Evolutionary conservation across 1,140 invertebrate species (phyloP), one percentile per base, ranked within the genome.

Genomic region (Drosophila ohnishii): DNA sequence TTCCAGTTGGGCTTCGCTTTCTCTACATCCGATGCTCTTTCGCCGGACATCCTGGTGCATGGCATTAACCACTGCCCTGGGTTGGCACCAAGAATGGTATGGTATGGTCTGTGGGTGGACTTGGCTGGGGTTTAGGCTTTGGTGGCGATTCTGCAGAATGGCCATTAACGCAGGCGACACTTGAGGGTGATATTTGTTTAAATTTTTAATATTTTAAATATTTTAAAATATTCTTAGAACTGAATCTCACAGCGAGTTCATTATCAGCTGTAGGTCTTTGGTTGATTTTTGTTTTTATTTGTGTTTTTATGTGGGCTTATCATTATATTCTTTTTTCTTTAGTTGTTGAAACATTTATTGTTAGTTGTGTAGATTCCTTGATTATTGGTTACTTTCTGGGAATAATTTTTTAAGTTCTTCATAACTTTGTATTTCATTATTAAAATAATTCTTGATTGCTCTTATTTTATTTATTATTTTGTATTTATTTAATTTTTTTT

Each of bases 41-140:
- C 28, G 51, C 69, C 71, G 56, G 59, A 59, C 89, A 90, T 90
- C 73, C 65, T 90, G 82, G 62, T 90, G 89, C 89, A 90, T 90
- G 79, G 85, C 85, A 85, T 86, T 40, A 35, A 58, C 28, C n/a
- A 19, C 40, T 45, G 69, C 53, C 69, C 67, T 65, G 35, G 62
- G 5, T 19, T 63, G 74, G 58, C 48, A 30, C 74, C 57, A 63
- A 28, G 22, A n/a, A 0, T 28, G 71, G 39, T 47, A 39, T 3
- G 39, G 34, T 58, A 60, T 48, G 9, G 48, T 76, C 40, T 75
- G 50, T 30, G 25, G 47, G 4, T 37, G 60, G 30, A 50, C 2
- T 39, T 37, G 35, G 28, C 42, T 69, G 47, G 66, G 44, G 16
- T 45, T 53, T 11, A 53, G 39, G 39, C 62, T 67, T 44, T 62